phyloP scores from a whole-genome alignment of 1,140 invertebrate species.

The Cotesia vestalis region DNA sequence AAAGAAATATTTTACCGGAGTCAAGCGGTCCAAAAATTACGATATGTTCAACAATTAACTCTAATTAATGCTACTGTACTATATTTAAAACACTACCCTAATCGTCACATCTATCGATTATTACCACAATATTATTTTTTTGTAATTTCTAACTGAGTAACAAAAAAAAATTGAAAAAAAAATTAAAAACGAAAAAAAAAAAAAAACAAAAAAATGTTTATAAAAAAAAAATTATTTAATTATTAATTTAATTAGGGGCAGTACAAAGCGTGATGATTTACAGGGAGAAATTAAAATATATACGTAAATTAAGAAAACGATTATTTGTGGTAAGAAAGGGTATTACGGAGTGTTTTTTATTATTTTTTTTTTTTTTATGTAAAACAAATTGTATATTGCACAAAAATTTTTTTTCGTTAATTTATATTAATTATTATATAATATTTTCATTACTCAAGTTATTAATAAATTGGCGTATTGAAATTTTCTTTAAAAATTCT shows the following conservation, averaged over 20 bases:
- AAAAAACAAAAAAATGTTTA: not conserved
- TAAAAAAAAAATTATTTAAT: not conserved
- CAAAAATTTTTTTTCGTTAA: conserved; percentile 10
- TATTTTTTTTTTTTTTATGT: conserved; percentile 5
- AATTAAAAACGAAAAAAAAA: not conserved
- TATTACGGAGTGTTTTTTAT: not conserved
- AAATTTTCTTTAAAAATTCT: conserved; percentile 41
- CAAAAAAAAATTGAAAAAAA: conserved; percentile 20
- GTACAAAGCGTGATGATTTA: not conserved
- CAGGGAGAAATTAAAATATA: not conserved
- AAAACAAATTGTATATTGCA: conserved; percentile 1
- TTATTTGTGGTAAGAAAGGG: conserved; percentile 1
- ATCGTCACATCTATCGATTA: conserved; percentile 17
- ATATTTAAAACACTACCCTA: conserved; percentile 18
- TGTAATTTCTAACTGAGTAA: conserved; percentile 26
- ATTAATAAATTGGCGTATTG: conserved; percentile 28
- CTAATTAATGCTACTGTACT: conserved; percentile 25
- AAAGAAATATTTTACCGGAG: conserved; percentile 17
- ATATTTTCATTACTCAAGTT: conserved; percentile 28
- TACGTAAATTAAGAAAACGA: conserved; percentile 1
- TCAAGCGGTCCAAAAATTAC: conserved; percentile 19
- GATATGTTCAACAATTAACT: conserved; percentile 30
- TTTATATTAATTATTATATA: conserved; percentile 10
- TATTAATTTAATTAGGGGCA: conserved; percentile 7
- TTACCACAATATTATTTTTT: conserved; percentile 27